These are phyloP conservation scores for Acrocera orbiculus DNA, from an alignment of 2,888 invertebrate genomes.

Conservation along the genomic window DNA sequence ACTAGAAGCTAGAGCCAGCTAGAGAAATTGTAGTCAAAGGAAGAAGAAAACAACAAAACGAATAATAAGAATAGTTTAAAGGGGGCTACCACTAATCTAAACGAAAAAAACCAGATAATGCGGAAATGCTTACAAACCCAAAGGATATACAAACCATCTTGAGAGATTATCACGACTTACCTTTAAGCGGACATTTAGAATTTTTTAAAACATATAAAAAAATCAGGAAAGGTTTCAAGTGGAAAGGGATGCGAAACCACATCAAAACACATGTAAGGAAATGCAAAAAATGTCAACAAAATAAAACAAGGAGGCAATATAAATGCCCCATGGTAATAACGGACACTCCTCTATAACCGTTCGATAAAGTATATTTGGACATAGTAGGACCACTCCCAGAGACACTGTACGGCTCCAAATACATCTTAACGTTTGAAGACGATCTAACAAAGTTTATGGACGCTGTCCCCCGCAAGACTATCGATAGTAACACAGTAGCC, in stretches of 20 bases:
- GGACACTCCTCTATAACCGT: slow-evolving; percentile 1
- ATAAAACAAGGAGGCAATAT: background rate
- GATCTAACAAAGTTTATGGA: slow-evolving; percentile 3
- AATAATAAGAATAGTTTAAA: no score
- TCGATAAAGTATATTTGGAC: slow-evolving; percentile 6
- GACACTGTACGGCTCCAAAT: background rate
- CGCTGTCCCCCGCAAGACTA: background rate
- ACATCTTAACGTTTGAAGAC: slow-evolving; percentile 1
- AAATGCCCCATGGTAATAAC: slow-evolving; percentile 2
- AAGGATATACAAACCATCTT: no score
- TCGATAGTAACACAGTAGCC: background rate
- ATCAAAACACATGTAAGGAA: background rate
- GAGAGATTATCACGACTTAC: no score
- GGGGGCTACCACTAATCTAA: no score
- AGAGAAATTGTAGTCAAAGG: no score
- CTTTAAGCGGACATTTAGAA: background rate
- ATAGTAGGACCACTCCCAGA: slow-evolving; percentile 4
- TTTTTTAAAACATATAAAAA: background rate
- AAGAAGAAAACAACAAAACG: no score
- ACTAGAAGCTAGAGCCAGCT: no score
- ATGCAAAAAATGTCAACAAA: slow-evolving; percentile 1
- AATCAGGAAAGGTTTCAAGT: no score
- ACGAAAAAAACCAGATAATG: no score
- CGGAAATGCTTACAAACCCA: no score
- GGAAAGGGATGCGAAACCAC: no score